Percentiles rank a stretch among this genome's conserved stretches.
Conservation (phyloP, 2,797 vertebrate genomes). For the Schizothorax lantsangensis region DNA sequence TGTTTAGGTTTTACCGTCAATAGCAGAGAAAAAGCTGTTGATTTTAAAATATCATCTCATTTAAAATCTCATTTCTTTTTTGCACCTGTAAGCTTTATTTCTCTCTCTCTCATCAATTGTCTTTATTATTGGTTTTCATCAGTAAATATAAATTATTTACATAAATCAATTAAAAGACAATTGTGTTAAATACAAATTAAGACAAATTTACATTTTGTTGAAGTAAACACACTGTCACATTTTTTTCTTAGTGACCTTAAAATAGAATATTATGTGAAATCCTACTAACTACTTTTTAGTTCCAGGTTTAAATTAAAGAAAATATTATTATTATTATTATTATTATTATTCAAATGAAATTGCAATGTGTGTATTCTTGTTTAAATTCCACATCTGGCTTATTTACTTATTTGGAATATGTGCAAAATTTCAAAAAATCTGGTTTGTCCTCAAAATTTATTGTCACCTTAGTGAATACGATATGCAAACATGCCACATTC, state of each 20-base stretch:
- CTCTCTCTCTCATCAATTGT: neutral
- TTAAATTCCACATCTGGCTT: neutral
- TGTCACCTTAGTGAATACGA: slow-evolving; percentile 4
- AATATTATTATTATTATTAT: neutral
- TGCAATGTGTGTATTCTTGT: neutral
- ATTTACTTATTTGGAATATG: neutral
- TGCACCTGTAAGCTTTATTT: neutral
- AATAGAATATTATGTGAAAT: neutral
- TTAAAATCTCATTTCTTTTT: neutral
- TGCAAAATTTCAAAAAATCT: neutral
- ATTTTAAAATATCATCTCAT: neutral
- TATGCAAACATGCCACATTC: slow-evolving; percentile 12
- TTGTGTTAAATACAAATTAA: neutral
- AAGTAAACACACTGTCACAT: neutral
- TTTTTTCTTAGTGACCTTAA: neutral
- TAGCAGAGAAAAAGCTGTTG: neutral
- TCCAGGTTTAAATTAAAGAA: neutral
- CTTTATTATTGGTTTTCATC: neutral
- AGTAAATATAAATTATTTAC: neutral
- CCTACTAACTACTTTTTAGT: neutral
- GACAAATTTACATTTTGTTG: neutral
- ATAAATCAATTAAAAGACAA: neutral
- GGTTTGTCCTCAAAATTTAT: neutral
- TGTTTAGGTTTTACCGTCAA: neutral
- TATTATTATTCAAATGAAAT: neutral